A percentile compares a stretch with the other conserved stretches of the same genome.
Conservation (phyloP, 2,888 invertebrate genomes). For the Agonum fuliginosum region DNA sequence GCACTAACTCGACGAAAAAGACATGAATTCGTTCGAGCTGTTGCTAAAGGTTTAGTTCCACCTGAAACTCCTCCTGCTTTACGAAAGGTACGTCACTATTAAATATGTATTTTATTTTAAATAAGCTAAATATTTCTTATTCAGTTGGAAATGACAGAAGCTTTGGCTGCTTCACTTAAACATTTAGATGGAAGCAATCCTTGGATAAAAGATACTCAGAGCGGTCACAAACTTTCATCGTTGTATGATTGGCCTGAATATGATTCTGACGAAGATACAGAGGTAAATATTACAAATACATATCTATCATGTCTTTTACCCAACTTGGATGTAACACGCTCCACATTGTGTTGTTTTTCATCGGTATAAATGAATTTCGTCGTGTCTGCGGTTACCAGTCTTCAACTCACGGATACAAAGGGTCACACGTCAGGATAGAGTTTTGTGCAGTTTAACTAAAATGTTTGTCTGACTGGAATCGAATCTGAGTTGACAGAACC, state of each 20-base stretch:
- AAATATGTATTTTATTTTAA: too few species aligned
- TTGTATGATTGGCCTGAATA: constrained; percentile 78
- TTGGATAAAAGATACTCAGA: constrained; percentile 71
- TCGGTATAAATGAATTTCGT: too few species aligned
- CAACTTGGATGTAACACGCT: too few species aligned
- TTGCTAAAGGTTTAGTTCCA: constrained; percentile 75
- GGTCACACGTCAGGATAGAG: too few species aligned
- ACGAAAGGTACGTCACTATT: constrained; percentile 70
- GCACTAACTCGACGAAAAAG: constrained; percentile 77
- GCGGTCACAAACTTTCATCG: constrained; percentile 40
- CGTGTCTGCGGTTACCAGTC: too few species aligned
- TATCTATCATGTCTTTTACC: too few species aligned
- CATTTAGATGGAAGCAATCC: constrained; percentile 66
- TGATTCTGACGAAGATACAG: constrained; percentile 75
- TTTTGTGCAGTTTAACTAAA: too few species aligned
- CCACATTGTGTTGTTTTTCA: too few species aligned
- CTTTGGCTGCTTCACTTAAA: constrained; percentile 62
- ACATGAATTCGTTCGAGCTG: constrained; percentile 79
- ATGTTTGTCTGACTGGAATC: too few species aligned
- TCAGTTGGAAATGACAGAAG: constrained; percentile 72
- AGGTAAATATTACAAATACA: constrained; percentile 65
- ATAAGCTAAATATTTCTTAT: constrained; percentile 57
- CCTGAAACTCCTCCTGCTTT: constrained; percentile 79
- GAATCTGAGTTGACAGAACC: too few species aligned
- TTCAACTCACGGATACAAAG: too few species aligned